Base-by-base conservation (phyloP, 2,888 invertebrate species). In the Ormyrus rosae region DNA sequence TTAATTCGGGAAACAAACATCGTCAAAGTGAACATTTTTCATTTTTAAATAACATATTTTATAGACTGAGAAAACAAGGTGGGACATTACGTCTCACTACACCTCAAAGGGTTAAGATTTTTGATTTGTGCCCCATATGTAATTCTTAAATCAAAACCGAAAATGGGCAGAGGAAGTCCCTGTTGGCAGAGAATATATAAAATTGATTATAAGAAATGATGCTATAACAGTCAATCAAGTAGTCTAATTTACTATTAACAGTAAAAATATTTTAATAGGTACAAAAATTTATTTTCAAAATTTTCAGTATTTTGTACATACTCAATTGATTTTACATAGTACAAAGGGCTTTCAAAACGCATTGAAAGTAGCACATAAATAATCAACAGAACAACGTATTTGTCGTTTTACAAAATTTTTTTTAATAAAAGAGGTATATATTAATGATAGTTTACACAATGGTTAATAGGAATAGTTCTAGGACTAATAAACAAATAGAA, bases 221-320 rank as follows among this genome's bases (percentile, higher is more conserved):
- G 34, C 34, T 34, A 4, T 34, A 34, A 4, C 34, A 34, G 34
- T 34, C 4, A 34, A 53, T 34, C 4, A 34, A 53, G 6, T 58
- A 13, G 0, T 8, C 51, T n/a, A 67, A 67, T 19, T 13, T 58
- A 34, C 34, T 34, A 34, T 34, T 34, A 48, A 70, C 50, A 19
- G 6, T 8, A 56, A 34, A 2, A 46, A 64, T 8, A 34, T 56
- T 5, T 34, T 68, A 63, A 61, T 63, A 73, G 64, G 61, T 74
- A 69, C 77, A 81, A 74, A 81, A 64, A 51, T 78, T 81, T 81
- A 68, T 71, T 78, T 77, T 51, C 63, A 81, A 81, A 78, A 48
- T 58, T n/a, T 69, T 65, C n/a, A 67, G 58, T 11, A 60, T 74
- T 81, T 75, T 81, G 13, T 78, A 78, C 73, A 78, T 13, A 58